Conservation (phyloP, 1,140 invertebrate species). For the Brachionus sp. region DNA sequence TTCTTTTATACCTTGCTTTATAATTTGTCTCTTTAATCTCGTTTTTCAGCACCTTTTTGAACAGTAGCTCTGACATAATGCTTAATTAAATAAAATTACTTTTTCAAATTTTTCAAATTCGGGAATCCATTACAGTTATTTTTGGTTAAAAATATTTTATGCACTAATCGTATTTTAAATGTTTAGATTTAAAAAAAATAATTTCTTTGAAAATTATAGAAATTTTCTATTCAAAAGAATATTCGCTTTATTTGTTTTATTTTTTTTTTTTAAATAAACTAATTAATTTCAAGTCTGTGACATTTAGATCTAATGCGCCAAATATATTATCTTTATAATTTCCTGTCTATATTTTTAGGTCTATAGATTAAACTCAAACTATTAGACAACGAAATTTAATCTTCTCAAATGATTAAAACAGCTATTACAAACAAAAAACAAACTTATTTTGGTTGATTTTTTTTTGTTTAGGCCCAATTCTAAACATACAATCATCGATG, state of each 20-base stretch:
- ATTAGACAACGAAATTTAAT: constrained; percentile 32
- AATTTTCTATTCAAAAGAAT: background rate
- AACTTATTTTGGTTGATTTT: background rate
- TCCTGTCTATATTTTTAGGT: constrained; percentile 1
- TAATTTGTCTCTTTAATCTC: too few relatives aligned
- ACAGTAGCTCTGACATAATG: too few relatives aligned
- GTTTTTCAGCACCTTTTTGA: too few relatives aligned
- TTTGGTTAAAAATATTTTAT: too few relatives aligned
- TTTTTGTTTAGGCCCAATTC: background rate
- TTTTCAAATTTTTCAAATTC: too few relatives aligned
- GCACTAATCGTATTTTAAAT: too few relatives aligned
- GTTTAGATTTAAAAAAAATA: too few relatives aligned
- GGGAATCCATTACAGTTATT: too few relatives aligned
- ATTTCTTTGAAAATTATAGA: too few relatives aligned
- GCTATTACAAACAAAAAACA: constrained; percentile 18
- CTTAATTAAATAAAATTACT: too few relatives aligned
- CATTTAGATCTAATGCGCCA: background rate
- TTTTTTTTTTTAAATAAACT: background rate
- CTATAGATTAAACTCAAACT: background rate
- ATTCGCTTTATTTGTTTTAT: background rate
- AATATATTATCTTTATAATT: constrained; percentile 20
- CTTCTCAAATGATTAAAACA: background rate
- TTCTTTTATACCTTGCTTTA: too few relatives aligned
- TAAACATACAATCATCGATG: background rate
- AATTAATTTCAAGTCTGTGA: constrained; percentile 18